A percentile compares a stretch with the other conserved stretches of the same genome.
These are phyloP conservation scores for Plebejus argus DNA, from an alignment of 2,888 invertebrate species.

Conservation along the genomic window DNA sequence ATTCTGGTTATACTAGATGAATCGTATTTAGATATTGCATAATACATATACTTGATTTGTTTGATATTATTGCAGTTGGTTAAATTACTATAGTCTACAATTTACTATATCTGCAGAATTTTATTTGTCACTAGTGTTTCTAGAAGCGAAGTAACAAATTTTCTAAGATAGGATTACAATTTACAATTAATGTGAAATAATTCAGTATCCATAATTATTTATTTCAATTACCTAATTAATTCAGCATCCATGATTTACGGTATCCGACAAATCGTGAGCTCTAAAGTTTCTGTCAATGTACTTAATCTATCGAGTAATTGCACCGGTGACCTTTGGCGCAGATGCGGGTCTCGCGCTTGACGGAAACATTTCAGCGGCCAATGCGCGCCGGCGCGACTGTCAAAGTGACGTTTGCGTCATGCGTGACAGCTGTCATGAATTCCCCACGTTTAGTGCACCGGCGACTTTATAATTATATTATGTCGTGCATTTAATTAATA, in stretches of 20 bases:
- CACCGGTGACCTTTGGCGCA: constrained; percentile 60
- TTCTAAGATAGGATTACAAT: neutral
- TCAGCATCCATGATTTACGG: constrained; percentile 6
- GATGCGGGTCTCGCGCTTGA: constrained; percentile 44
- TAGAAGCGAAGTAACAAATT: neutral
- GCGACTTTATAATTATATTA: neutral
- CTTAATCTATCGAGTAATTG: constrained; percentile 56
- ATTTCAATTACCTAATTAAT: too few relatives aligned
- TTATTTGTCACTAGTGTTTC: neutral
- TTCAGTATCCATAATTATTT: neutral
- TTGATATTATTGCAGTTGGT: neutral
- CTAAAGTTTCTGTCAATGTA: constrained; percentile 48
- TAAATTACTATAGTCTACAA: neutral
- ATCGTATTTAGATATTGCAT: neutral
- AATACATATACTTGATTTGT: neutral
- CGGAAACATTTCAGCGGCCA: constrained; percentile 39
- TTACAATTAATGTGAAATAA: neutral
- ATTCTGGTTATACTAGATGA: too few relatives aligned
- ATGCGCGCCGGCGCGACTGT: constrained; percentile 40
- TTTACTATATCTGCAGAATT: neutral
- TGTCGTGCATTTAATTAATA: neutral
- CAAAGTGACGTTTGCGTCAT: constrained; percentile 39
- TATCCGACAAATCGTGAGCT: constrained; percentile 33
- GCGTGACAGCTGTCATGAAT: constrained; percentile 39
- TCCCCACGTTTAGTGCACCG: constrained; percentile 35